A percentile compares a stretch with the other conserved stretches of the same genome.
Conservation (phyloP, 2,888 invertebrate species). For the Lepidocyrtinus sp. region DNA sequence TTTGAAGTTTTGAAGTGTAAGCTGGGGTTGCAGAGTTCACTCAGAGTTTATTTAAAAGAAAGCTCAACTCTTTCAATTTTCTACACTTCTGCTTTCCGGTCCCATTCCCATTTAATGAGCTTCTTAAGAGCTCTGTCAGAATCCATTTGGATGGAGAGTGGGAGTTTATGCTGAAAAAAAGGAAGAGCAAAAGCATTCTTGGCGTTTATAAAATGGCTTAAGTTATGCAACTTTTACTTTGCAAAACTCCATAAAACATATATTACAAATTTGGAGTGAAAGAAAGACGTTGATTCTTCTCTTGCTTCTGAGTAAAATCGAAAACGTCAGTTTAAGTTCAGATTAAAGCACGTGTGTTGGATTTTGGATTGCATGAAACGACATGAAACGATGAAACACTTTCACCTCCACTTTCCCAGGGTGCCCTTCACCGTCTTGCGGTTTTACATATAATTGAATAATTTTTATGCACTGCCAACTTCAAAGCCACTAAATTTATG, state of each 20-base stretch:
- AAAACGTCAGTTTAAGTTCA: no score
- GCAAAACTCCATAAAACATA: no score
- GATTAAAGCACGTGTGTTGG: no score
- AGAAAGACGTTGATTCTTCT: constrained; percentile 42
- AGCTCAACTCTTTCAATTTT: constrained; percentile 43
- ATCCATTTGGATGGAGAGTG: constrained; percentile 27
- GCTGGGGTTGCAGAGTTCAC: background rate
- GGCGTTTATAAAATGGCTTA: no score
- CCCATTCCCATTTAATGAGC: constrained; percentile 44
- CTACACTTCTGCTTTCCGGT: constrained; percentile 45
- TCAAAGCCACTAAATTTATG: background rate
- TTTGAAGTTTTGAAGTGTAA: no score
- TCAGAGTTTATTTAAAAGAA: background rate
- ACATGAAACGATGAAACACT: no score
- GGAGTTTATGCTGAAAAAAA: background rate
- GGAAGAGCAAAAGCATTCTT: no score
- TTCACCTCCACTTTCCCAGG: no score
- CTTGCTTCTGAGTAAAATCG: constrained; percentile 19
- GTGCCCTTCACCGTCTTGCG: background rate
- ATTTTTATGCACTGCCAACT: background rate
- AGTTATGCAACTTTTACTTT: no score
- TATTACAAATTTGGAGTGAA: no score
- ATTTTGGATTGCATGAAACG: no score
- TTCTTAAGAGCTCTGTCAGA: constrained; percentile 42
- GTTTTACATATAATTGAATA: background rate